phyloP scores from a whole-genome alignment of 2,888 invertebrate species.

The Hypsopygia costalis region DNA sequence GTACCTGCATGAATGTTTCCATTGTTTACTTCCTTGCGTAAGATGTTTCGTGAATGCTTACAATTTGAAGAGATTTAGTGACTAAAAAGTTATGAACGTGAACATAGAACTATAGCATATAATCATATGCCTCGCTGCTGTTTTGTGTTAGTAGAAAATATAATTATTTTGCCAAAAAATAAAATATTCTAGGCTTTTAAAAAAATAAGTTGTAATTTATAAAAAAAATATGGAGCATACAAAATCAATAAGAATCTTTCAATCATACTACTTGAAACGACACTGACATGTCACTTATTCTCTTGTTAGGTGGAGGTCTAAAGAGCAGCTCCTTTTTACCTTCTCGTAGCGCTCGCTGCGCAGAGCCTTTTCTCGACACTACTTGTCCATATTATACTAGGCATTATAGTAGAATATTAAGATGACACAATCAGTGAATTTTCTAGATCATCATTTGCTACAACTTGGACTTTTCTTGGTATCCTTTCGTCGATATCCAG shows the following conservation, averaged over 20 bases:
- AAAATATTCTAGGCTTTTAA: too few species aligned
- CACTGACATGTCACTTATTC: conserved; percentile 52
- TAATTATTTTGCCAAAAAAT: too few species aligned
- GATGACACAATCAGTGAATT: neutral
- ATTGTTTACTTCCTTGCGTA: too few species aligned
- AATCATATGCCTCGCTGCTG: too few species aligned
- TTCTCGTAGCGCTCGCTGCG: conserved; percentile 22
- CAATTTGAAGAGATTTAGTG: too few species aligned
- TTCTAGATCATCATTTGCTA: conserved; percentile 20
- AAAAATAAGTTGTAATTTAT: neutral
- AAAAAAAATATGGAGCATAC: conserved; percentile 1
- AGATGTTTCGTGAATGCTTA: neutral
- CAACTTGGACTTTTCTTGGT: conserved; percentile 16
- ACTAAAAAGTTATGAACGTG: too few species aligned
- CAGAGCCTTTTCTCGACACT: too few species aligned
- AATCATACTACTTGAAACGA: conserved; percentile 43
- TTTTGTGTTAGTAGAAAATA: too few species aligned
- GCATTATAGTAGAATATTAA: too few species aligned
- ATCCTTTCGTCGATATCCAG: too few species aligned
- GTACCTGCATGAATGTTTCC: too few species aligned
- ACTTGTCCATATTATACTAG: neutral
- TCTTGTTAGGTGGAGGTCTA: conserved; percentile 39
- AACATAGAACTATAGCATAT: too few species aligned
- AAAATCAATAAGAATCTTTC: conserved; percentile 1
- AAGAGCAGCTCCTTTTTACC: conserved; percentile 51